Conservation (phyloP, 2,888 invertebrate species). For the Panzeria rudis region DNA sequence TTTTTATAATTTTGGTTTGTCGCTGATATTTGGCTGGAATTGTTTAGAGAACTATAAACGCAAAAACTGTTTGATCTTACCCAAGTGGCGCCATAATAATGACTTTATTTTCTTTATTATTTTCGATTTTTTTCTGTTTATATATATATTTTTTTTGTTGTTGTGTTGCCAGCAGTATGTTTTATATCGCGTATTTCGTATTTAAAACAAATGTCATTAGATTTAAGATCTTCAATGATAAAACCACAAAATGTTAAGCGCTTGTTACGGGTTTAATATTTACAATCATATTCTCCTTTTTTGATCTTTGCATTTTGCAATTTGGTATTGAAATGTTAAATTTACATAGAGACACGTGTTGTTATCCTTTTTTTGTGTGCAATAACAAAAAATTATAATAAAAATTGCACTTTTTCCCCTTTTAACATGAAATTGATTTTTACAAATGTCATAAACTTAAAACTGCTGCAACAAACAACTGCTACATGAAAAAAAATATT, state of each 20-base stretch:
- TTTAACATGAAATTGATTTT: slow-evolving; percentile 70
- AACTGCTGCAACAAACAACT: slow-evolving; percentile 19
- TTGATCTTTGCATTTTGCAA: background rate
- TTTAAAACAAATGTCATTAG: slow-evolving; percentile 71
- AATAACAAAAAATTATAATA: background rate
- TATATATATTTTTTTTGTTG: background rate
- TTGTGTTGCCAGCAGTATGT: slow-evolving; percentile 50
- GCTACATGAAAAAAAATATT: background rate
- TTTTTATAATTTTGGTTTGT: slow-evolving; percentile 34
- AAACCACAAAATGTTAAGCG: slow-evolving; percentile 60
- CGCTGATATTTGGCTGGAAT: slow-evolving; percentile 33
- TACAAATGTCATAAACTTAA: slow-evolving; percentile 72
- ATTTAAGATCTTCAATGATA: slow-evolving; percentile 71
- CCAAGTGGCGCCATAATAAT: slow-evolving; percentile 72
- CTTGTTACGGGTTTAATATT: slow-evolving; percentile 6
- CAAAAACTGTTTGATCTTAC: slow-evolving; percentile 69
- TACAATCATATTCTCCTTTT: slow-evolving; percentile 18
- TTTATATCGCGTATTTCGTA: slow-evolving; percentile 52
- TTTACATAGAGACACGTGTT: slow-evolving; percentile 70
- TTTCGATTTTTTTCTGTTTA: slow-evolving; percentile 5
- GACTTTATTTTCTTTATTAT: slow-evolving; percentile 66
- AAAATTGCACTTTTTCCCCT: slow-evolving; percentile 14
- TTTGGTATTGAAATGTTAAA: slow-evolving; percentile 64
- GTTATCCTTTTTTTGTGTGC: slow-evolving; percentile 53
- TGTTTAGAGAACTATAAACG: slow-evolving; percentile 45